A percentile compares a stretch with the other conserved stretches of the same genome.
These are phyloP conservation scores for Ophioderma brevispina DNA, from an alignment of 35 echinoderm and acorn worm genomes.

Conservation along the genomic window DNA sequence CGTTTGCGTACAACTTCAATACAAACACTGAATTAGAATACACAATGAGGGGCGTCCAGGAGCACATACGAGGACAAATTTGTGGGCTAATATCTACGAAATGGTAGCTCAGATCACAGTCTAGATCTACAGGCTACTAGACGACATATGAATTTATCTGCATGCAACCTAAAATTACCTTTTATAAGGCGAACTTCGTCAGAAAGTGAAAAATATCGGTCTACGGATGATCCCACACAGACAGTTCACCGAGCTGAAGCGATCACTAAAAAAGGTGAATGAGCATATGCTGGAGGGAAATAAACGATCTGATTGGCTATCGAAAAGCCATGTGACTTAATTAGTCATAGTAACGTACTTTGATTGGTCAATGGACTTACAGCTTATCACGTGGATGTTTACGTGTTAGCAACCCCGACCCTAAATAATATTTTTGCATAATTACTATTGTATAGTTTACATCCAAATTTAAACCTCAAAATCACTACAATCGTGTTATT, in stretches of 20 bases:
- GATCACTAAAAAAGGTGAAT: slow-evolving; percentile 70
- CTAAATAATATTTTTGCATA: slow-evolving; percentile 32
- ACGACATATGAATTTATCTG: background rate
- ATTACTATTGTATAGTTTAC: slow-evolving; percentile 41
- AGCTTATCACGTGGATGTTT: slow-evolving; percentile 11
- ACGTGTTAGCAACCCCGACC: slow-evolving; percentile 7
- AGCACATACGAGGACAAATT: background rate
- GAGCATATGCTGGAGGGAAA: slow-evolving; percentile 40
- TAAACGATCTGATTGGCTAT: slow-evolving; percentile 28
- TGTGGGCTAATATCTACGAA: background rate
- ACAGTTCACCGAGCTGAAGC: background rate
- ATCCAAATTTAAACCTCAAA: background rate
- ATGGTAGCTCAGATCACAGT: background rate
- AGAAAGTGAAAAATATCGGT: background rate
- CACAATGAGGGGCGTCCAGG: background rate
- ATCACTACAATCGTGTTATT: background rate
- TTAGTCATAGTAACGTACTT: slow-evolving; percentile 9
- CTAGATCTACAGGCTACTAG: background rate
- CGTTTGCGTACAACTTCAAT: background rate
- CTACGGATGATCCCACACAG: background rate
- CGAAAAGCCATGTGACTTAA: slow-evolving; percentile 39
- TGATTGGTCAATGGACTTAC: slow-evolving; percentile 29
- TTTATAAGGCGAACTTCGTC: no score
- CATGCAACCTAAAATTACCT: background rate
- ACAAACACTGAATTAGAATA: background rate